These are phyloP conservation scores for Distichodus sexfasciatus DNA, from an alignment of 2,797 vertebrate species.

Conservation along the genomic window DNA sequence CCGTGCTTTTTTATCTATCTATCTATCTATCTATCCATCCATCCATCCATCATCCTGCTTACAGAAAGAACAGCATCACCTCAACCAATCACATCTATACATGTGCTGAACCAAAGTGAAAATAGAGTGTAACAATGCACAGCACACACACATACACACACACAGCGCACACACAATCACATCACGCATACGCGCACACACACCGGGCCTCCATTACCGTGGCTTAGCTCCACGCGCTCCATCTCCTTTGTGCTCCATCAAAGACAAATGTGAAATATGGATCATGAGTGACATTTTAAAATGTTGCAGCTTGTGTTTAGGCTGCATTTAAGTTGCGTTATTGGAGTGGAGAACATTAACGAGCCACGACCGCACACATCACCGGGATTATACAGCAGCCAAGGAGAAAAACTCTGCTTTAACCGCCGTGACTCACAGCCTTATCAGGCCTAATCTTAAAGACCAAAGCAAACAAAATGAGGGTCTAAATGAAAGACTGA, in stretches of 20 bases:
- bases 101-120: no score
- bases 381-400: neutral
- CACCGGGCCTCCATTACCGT: constrained; percentile 89
- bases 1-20: no score
- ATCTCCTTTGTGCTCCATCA: constrained; percentile 87
- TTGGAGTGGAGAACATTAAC: constrained; percentile 1
- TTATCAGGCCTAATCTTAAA: neutral
- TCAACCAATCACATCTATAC: no score
- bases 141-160: no score
- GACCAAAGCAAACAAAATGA: neutral
- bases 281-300: constrained; percentile 83
- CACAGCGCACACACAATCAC: no score
- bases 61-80: no score
- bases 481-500: neutral
- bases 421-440: neutral
- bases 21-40: no score
- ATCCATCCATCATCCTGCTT: no score
- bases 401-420: neutral
- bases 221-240: constrained; percentile 89
- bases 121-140: no score
- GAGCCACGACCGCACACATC: neutral
- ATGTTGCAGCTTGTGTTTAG: constrained; percentile 33
- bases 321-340: constrained; percentile 17
- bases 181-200: no score
- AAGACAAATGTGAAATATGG: constrained; percentile 85